phyloP scores from a whole-genome alignment of 2,113 vertebrate species.

The Aldabrachelys gigantea region DNA sequence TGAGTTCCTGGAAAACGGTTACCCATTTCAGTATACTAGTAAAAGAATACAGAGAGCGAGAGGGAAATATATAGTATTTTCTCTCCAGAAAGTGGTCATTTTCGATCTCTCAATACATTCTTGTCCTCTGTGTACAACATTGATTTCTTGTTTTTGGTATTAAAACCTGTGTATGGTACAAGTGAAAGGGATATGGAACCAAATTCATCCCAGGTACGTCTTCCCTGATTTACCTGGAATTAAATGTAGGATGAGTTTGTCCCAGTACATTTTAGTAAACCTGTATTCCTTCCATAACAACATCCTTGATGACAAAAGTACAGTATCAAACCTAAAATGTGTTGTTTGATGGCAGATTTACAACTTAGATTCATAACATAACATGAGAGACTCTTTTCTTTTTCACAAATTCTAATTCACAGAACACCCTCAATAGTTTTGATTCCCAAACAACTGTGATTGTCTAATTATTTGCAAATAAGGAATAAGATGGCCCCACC shows the following conservation, averaged over 20 bases:
- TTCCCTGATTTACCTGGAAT: neutral
- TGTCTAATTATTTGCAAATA: neutral
- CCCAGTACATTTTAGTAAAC: neutral
- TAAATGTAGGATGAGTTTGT: constrained; percentile 33
- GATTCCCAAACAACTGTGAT: neutral
- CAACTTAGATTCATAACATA: neutral
- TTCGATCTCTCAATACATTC: neutral
- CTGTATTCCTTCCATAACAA: neutral
- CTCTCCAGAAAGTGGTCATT: neutral
- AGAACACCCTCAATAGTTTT: neutral
- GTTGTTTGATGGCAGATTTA: neutral
- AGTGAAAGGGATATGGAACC: neutral
- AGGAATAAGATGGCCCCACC: neutral
- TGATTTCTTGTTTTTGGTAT: constrained; percentile 13
- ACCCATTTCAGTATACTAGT: neutral
- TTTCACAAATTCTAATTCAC: neutral
- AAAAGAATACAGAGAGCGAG: neutral
- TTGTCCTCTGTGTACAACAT: neutral
- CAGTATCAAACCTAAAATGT: neutral
- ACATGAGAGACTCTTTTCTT: fast-evolving
- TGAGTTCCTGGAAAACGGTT: constrained; percentile 10
- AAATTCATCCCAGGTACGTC: neutral
- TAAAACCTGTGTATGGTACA: neutral
- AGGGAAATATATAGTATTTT: neutral
- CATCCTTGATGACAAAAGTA: constrained; percentile 1